phyloP scores from a whole-genome alignment of 2,113 vertebrate genomes.

The Typhlomys cinereus region DNA sequence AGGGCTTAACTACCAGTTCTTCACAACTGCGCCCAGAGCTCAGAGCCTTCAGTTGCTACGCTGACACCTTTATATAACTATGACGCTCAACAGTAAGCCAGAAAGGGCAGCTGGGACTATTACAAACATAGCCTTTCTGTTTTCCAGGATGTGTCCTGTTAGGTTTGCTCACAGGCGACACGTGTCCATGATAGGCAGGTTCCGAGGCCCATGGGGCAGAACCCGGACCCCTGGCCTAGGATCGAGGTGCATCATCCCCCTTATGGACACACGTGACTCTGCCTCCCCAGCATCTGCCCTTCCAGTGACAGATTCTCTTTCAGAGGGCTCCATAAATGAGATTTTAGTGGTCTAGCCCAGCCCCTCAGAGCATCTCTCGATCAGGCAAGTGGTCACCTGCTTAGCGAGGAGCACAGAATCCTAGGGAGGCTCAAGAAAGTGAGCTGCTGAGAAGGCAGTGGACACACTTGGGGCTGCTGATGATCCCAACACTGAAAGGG shows the following conservation, averaged over 20 bases:
- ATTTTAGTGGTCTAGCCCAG: neutral
- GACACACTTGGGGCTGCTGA: accelerated
- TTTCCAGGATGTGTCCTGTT: accelerated
- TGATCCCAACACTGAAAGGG: neutral
- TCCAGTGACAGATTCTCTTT: neutral
- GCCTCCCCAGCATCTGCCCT: neutral
- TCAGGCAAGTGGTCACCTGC: accelerated
- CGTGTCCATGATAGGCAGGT: accelerated
- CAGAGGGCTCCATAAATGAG: too few relatives aligned
- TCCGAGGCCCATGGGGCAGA: neutral
- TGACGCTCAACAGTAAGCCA: too few relatives aligned
- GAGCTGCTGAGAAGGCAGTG: neutral
- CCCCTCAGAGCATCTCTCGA: neutral
- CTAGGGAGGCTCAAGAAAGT: accelerated
- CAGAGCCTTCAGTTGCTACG: too few relatives aligned
- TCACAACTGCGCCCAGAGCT: too few relatives aligned
- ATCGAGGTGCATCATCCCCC: accelerated
- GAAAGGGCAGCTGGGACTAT: neutral
- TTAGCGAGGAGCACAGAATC: neutral
- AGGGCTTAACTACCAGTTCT: too few relatives aligned
- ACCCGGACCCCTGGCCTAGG: too few relatives aligned
- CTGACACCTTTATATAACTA: too few relatives aligned
- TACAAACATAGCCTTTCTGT: accelerated
- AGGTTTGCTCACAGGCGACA: accelerated
- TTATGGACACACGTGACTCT: accelerated